Conservation (phyloP, 2,888 invertebrate species). For the Nebria salina region DNA sequence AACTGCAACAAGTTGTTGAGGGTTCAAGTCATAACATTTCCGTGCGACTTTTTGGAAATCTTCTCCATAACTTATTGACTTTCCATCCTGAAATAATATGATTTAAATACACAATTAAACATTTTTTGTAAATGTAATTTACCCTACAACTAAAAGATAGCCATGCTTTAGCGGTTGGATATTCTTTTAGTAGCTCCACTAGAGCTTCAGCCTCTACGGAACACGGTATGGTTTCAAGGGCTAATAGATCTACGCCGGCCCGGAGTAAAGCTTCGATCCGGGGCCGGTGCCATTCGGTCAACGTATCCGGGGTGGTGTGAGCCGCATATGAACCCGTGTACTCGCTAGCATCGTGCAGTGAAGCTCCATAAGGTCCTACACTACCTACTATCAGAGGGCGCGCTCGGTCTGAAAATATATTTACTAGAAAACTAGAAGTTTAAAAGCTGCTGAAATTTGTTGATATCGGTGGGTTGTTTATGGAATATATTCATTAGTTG, state of each 20-base stretch:
- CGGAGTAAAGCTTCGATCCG: slow-evolving; percentile 81
- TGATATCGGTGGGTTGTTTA: too few species aligned
- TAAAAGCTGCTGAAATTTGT: background rate
- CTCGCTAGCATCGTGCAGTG: slow-evolving; percentile 90
- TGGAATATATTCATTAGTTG: background rate
- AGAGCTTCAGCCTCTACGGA: slow-evolving; percentile 83
- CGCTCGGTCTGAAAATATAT: slow-evolving; percentile 49
- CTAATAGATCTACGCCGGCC: slow-evolving; percentile 85
- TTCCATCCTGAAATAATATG: slow-evolving; percentile 65
- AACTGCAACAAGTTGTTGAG: slow-evolving; percentile 82
- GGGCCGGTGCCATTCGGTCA: slow-evolving; percentile 86
- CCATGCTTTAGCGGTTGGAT: slow-evolving; percentile 84
- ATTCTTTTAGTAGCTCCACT: slow-evolving; percentile 80
- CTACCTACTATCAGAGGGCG: slow-evolving; percentile 83
- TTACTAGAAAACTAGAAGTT: background rate
- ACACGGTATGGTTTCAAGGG: slow-evolving; percentile 93
- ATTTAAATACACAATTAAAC: background rate
- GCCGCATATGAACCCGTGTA: slow-evolving; percentile 87
- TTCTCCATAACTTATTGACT: slow-evolving; percentile 81
- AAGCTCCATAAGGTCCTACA: slow-evolving; percentile 93
- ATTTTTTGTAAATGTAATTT: slow-evolving; percentile 49
- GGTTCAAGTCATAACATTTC: slow-evolving; percentile 69
- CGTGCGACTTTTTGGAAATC: slow-evolving; percentile 77
- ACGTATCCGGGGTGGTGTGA: slow-evolving; percentile 68
- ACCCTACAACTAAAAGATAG: slow-evolving; percentile 89